Evolutionary conservation across 2,797 vertebrate genomes (phyloP).

Genomic region (Sparidentex hasta): DNA sequence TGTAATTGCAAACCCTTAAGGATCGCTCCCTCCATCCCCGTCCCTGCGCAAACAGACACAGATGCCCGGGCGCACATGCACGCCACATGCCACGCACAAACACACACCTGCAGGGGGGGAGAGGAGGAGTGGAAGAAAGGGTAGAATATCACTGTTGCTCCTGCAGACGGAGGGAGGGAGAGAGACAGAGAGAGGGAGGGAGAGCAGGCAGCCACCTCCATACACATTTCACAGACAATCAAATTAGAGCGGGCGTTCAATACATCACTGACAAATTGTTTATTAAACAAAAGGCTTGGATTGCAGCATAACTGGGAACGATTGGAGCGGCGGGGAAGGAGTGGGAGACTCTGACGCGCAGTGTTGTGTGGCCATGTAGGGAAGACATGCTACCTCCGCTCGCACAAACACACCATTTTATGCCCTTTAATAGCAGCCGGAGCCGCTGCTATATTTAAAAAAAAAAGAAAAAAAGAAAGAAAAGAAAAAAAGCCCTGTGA

Average conservation of each 20-base stretch:
- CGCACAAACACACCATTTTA: constrained; percentile 50
- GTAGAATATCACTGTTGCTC: constrained; percentile 43
- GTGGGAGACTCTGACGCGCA: not conserved
- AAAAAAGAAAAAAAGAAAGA: too few species aligned
- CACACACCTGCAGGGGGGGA: constrained; percentile 52
- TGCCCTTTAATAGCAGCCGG: constrained; percentile 26
- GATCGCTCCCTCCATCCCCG: constrained; percentile 62
- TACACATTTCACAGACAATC: constrained; percentile 75
- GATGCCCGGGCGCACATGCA: not conserved
- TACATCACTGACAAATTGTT: constrained; percentile 94
- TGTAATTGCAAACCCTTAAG: constrained; percentile 82
- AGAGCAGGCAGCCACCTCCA: constrained; percentile 62
- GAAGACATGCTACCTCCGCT: constrained; percentile 2
- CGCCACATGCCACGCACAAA: not conserved
- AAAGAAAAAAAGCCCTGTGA: not conserved
- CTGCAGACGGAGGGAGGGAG: constrained; percentile 33
- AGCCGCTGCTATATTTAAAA: not conserved
- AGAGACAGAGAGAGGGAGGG: constrained; percentile 5
- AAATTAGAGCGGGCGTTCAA: constrained; percentile 83
- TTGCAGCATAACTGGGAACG: constrained; percentile 89
- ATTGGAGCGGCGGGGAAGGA: constrained; percentile 68
- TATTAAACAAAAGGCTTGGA: constrained; percentile 93
- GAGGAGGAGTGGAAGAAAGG: not conserved
- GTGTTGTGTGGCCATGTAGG: constrained; percentile 43
- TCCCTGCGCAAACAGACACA: constrained; percentile 27